phyloP scores from a whole-genome alignment of 2,113 vertebrate genomes.

The Sitta europaea region DNA sequence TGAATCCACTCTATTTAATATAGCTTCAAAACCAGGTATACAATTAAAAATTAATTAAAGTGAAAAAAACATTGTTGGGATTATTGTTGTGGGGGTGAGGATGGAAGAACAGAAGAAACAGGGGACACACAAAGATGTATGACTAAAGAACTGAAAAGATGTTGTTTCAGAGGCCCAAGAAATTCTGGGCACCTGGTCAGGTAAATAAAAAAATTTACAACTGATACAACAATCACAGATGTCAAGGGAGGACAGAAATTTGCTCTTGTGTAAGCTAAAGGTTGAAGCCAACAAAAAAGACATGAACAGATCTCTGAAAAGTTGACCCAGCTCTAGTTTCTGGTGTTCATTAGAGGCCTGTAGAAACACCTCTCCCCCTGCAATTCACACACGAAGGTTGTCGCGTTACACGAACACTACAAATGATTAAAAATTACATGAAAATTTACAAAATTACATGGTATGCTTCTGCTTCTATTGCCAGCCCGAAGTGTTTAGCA shows the following conservation, averaged over 20 bases:
- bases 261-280: not conserved
- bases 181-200: not conserved
- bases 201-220: not conserved
- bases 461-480: not conserved
- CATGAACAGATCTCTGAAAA: not conserved
- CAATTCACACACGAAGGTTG: not conserved
- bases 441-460: constrained; percentile 34
- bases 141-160: not conserved
- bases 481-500: not conserved
- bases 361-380: rapidly evolving
- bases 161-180: not conserved
- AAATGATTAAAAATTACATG: constrained; percentile 2
- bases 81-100: not conserved
- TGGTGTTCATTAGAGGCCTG: not conserved
- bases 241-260: not conserved
- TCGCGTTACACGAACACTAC: not conserved
- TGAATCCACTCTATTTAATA: not conserved
- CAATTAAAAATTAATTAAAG: not conserved
- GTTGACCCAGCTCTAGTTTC: not conserved
- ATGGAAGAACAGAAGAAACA: not conserved
- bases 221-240: rapidly evolving
- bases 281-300: not conserved
- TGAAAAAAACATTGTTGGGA: not conserved
- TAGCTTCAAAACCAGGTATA: rapidly evolving
- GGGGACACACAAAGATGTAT: not conserved